phyloP scores from a whole-genome alignment of 2,113 vertebrate genomes.

The Etheostoma cragini region DNA sequence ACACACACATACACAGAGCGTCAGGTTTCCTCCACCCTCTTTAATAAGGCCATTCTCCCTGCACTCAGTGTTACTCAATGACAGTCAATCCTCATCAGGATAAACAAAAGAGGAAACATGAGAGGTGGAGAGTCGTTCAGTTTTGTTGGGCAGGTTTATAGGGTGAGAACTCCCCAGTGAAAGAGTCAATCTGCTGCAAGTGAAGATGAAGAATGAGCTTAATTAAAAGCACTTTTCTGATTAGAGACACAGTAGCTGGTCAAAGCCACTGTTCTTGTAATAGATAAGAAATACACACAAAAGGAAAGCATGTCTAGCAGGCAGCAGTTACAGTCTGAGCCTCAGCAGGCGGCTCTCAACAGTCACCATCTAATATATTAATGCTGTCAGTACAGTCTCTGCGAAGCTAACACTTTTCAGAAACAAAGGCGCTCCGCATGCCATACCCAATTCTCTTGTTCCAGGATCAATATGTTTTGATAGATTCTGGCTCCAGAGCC shows the following conservation, averaged over 20 bases:
- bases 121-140: conserved; percentile 49
- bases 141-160: conserved; percentile 37
- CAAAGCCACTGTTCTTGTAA: conserved; percentile 46
- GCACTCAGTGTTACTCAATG: conserved; percentile 67
- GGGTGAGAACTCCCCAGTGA: conserved; percentile 53
- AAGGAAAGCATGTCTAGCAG: conserved; percentile 57
- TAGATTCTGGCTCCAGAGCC: conserved; percentile 84
- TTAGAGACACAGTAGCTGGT: conserved; percentile 36
- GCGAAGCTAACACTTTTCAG: conserved; percentile 85
- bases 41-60: conserved; percentile 73
- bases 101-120: conserved; percentile 69
- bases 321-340: conserved; percentile 69
- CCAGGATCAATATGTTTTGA: conserved; percentile 88
- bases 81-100: conserved; percentile 74
- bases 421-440: conserved; percentile 82
- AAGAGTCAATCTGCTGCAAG: conserved; percentile 54
- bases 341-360: conserved; percentile 77
- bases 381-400: conserved; percentile 84
- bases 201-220: conserved; percentile 59
- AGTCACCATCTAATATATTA: conserved; percentile 84
- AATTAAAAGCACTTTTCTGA: conserved; percentile 69
- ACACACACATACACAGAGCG: conserved; percentile 15
- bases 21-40: conserved; percentile 55
- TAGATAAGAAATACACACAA: conserved; percentile 58
- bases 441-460: conserved; percentile 85